These are phyloP conservation scores for Drosophila bifasciata DNA, from an alignment of 1,140 invertebrate species.

Conservation along the genomic window DNA sequence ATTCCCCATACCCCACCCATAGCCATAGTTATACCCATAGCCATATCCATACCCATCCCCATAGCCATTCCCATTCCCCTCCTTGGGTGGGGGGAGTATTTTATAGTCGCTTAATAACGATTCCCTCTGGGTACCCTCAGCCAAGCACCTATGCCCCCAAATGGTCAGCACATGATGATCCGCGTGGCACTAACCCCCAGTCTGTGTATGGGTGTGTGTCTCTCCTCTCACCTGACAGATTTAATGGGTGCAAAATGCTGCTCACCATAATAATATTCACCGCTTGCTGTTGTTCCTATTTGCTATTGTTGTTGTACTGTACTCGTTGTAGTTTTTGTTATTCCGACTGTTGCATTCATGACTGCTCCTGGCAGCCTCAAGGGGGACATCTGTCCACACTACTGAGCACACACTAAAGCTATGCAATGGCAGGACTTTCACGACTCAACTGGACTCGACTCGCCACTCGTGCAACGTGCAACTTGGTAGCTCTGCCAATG, in stretches of 20 bases:
- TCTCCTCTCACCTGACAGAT: constrained; percentile 53
- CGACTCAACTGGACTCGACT: too few relatives aligned
- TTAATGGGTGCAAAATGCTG: constrained; percentile 68
- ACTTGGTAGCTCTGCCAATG: too few relatives aligned
- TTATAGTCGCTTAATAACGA: constrained; percentile 43
- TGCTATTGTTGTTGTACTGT: not conserved
- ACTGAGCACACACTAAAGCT: too few relatives aligned
- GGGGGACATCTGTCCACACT: too few relatives aligned
- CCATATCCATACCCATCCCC: too few relatives aligned
- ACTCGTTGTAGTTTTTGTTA: too few relatives aligned
- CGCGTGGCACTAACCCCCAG: constrained; percentile 13
- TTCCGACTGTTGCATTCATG: too few relatives aligned
- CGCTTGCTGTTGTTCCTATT: constrained; percentile 46
- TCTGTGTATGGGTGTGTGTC: not conserved
- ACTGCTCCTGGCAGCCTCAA: too few relatives aligned
- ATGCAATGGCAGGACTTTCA: too few relatives aligned
- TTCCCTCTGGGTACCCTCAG: constrained; percentile 11
- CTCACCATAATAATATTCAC: constrained; percentile 48
- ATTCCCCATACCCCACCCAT: too few relatives aligned
- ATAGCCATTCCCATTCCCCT: not conserved
- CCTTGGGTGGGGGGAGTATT: constrained; percentile 5
- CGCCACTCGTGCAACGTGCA: too few relatives aligned
- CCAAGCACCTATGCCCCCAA: not conserved
- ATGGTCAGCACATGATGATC: constrained; percentile 19
- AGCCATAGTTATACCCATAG: too few relatives aligned